These are phyloP conservation scores for Oceanites oceanicus DNA, from an alignment of 2,113 vertebrate genomes.

Conservation along the genomic window DNA sequence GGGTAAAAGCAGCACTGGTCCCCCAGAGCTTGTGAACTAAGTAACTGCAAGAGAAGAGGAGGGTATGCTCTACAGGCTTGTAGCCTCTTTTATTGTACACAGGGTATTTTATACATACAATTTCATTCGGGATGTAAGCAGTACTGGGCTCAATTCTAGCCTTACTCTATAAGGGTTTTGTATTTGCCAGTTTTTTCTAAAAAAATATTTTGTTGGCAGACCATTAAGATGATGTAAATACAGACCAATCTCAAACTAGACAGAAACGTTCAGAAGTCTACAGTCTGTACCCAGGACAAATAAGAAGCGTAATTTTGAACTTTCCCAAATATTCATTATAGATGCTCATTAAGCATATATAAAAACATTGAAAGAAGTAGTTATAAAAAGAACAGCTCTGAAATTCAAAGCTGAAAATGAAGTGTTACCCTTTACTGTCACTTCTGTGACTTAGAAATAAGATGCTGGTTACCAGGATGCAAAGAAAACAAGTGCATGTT, in stretches of 20 bases:
- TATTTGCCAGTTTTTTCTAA: not conserved
- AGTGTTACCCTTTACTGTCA: not conserved
- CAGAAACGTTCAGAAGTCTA: not conserved
- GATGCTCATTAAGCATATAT: not conserved
- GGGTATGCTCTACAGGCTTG: accelerated
- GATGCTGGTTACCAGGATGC: not conserved
- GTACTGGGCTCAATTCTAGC: not conserved
- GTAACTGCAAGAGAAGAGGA: not conserved
- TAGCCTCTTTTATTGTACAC: not conserved
- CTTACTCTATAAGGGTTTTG: accelerated
- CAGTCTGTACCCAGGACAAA: not conserved
- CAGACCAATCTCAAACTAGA: not conserved
- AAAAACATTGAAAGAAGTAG: not conserved
- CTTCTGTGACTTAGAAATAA: not conserved
- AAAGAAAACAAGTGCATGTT: not conserved
- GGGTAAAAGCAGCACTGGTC: not conserved
- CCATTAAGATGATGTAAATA: not conserved
- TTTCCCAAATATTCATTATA: not conserved
- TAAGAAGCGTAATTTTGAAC: not conserved
- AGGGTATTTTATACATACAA: accelerated
- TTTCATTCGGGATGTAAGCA: not conserved
- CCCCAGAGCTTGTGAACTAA: not conserved
- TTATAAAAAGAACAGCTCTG: not conserved
- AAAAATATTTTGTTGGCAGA: not conserved
- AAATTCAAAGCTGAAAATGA: slow-evolving; percentile 1